A percentile compares a stretch with the other conserved stretches of the same genome.
phyloP scores from a whole-genome alignment of 2,113 vertebrate species.

The Pantherophis guttatus region DNA sequence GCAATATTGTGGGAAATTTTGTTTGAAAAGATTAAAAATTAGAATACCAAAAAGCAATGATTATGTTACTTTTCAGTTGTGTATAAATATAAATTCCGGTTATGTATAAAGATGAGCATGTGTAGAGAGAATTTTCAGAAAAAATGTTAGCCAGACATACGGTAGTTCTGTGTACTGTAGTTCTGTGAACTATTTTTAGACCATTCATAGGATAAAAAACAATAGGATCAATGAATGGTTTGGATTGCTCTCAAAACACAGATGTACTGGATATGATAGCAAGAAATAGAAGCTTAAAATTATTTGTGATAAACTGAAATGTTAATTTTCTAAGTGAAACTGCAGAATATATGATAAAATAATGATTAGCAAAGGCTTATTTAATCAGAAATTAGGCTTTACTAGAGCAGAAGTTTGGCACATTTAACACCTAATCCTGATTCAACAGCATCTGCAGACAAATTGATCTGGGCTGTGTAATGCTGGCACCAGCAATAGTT shows the following conservation, averaged over 20 bases:
- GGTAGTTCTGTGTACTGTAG: neutral
- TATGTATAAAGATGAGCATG: neutral
- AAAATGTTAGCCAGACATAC: neutral
- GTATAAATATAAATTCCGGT: neutral
- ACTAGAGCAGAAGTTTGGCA: conserved; percentile 3
- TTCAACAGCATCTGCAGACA: conserved; percentile 20
- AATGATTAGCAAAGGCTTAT: conserved; percentile 8
- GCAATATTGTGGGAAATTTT: conserved; percentile 31
- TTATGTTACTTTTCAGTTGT: neutral
- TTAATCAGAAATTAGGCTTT: conserved; percentile 26
- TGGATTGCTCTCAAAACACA: neutral
- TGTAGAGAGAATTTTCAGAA: neutral
- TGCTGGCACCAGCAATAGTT: conserved; percentile 5
- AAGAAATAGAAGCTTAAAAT: neutral
- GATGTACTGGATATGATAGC: neutral
- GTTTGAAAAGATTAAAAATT: conserved; percentile 43
- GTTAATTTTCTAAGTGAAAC: conserved; percentile 1
- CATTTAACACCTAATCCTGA: conserved; percentile 27
- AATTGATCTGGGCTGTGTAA: conserved; percentile 13
- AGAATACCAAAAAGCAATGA: neutral
- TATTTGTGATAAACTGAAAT: neutral
- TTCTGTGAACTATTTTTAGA: accelerated
- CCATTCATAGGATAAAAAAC: neutral
- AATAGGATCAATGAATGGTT: neutral
- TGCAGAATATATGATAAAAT: neutral